Percentiles rank a stretch among this genome's conserved stretches.
Conservation (phyloP, 2,888 invertebrate genomes). For the Diaprepes abbreviatus region DNA sequence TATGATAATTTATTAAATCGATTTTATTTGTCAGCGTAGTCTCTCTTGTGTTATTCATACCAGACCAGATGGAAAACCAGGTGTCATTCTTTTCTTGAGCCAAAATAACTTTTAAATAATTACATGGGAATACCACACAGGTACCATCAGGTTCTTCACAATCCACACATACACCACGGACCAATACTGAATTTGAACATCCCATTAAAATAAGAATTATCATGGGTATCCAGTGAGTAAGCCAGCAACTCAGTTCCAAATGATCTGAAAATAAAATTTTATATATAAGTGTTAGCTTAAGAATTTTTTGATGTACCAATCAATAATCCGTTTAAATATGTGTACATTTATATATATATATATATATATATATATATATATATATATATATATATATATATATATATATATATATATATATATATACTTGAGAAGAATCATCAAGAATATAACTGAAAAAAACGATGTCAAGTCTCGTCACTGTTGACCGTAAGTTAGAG, state of each 20-base stretch:
- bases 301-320: background rate
- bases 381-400: too few species aligned
- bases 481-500: too few species aligned
- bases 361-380: too few species aligned
- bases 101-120: conserved; percentile 43
- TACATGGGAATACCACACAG: conserved; percentile 46
- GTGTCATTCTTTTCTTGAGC: conserved; percentile 45
- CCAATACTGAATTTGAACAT: conserved; percentile 46
- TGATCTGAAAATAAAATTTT: conserved; percentile 22
- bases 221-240: conserved; percentile 37
- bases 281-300: too few species aligned
- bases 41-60: conserved; percentile 11
- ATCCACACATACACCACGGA: conserved; percentile 45
- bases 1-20: conserved; percentile 27
- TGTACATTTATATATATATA: too few species aligned
- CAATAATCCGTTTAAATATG: background rate
- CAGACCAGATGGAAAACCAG: conserved; percentile 38
- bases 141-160: conserved; percentile 46
- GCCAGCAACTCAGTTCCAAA: conserved; percentile 44
- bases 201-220: conserved; percentile 46
- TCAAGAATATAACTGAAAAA: too few species aligned
- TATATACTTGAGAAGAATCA: too few species aligned
- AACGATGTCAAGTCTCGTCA: too few species aligned
- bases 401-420: too few species aligned
- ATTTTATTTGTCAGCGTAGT: conserved; percentile 2